Evolutionary conservation across 1,140 invertebrate genomes (phyloP).

Genomic region (Zaprionus capensis): DNA sequence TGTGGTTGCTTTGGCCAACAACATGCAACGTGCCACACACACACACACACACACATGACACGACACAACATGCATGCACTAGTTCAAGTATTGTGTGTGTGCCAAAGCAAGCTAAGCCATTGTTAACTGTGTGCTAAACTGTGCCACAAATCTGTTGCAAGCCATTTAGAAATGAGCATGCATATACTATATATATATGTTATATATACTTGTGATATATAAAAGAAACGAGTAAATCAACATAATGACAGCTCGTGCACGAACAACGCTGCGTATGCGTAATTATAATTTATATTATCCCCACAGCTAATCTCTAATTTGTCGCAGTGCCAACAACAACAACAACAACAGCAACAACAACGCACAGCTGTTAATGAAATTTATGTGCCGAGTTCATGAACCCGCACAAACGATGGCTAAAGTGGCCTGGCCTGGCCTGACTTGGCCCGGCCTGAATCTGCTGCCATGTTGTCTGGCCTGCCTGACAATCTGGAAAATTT

Average conservation of each 20-base stretch:
- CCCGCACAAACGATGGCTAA: conserved; percentile 35
- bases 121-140: conserved; percentile 45
- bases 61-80: neutral
- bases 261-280: conserved; percentile 57
- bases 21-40: conserved; percentile 50
- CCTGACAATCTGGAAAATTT: conserved; percentile 61
- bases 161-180: neutral
- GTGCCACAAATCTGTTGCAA: conserved; percentile 58
- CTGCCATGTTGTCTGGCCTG: conserved; percentile 33
- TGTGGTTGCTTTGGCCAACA: conserved; percentile 16
- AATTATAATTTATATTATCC: conserved; percentile 78
- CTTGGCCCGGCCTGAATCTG: conserved; percentile 24
- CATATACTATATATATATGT: neutral
- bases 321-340: conserved; percentile 35
- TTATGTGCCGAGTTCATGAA: conserved; percentile 76
- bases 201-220: conserved; percentile 3
- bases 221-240: conserved; percentile 18
- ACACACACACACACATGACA: neutral
- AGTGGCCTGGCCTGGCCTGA: neutral
- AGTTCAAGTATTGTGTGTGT: conserved; percentile 16
- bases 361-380: conserved; percentile 77
- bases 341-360: conserved; percentile 34
- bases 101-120: conserved; percentile 43
- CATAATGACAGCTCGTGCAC: conserved; percentile 8
- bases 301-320: conserved; percentile 64